These are phyloP conservation scores for Uloborus diversus DNA, from an alignment of 1,140 invertebrate genomes.

Conservation along the genomic window DNA sequence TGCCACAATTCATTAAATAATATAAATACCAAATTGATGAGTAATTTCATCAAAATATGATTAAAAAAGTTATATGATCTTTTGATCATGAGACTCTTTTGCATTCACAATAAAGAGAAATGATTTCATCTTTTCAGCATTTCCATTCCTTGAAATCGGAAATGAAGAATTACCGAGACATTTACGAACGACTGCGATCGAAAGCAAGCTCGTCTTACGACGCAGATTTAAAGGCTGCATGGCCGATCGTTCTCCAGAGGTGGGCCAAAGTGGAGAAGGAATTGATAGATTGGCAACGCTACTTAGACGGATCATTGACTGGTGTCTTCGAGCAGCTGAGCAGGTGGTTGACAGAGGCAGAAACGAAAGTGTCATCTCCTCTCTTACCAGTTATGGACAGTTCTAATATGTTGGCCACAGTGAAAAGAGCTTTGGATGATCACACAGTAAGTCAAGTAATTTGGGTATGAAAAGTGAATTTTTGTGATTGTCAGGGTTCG, in stretches of 20 bases:
- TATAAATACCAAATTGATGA: no score
- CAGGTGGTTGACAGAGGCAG: constrained; percentile 88
- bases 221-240: constrained; percentile 48
- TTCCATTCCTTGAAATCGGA: constrained; percentile 57
- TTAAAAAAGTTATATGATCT: no score
- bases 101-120: no score
- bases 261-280: constrained; percentile 59
- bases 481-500: no score
- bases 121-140: constrained; percentile 59
- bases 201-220: constrained; percentile 34
- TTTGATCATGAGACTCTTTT: no score
- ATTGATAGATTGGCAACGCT: constrained; percentile 79
- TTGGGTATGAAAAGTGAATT: no score
- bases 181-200: constrained; percentile 55
- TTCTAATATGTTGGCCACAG: constrained; percentile 68
- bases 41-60: no score
- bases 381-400: constrained; percentile 75
- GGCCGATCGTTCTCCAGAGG: constrained; percentile 57
- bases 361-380: constrained; percentile 79
- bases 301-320: constrained; percentile 82
- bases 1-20: no score
- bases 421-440: constrained; percentile 20
- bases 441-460: constrained; percentile 28
- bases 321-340: constrained; percentile 84
- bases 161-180: constrained; percentile 46